Evolutionary conservation across 1,140 invertebrate species (phyloP).

Genomic region (Anastatus disparis): DNA sequence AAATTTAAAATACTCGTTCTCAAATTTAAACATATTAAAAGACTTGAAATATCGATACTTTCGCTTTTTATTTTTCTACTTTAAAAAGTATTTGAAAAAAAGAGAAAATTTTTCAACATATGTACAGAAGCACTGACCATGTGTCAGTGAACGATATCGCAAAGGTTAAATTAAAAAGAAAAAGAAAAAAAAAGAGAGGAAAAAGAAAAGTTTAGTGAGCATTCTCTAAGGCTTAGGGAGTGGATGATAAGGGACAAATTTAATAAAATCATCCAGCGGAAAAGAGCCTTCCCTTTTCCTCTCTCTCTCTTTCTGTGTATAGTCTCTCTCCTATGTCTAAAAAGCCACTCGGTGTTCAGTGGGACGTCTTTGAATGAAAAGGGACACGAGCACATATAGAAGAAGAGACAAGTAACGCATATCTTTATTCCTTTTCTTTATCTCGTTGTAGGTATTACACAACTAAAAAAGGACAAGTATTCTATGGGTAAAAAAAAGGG

Average conservation of each 20-base stretch:
- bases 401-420: background rate
- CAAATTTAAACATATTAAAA: too few species aligned
- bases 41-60: too few species aligned
- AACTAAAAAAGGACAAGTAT: too few species aligned
- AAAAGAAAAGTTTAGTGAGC: too few species aligned
- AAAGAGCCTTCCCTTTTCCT: conserved; percentile 6
- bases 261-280: conserved; percentile 48
- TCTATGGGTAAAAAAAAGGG: background rate
- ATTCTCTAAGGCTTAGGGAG: background rate
- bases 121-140: background rate
- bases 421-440: conserved; percentile 30
- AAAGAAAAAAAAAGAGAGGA: too few species aligned
- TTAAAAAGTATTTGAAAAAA: too few species aligned
- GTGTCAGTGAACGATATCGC: background rate
- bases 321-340: too few species aligned
- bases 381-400: conserved; percentile 11
- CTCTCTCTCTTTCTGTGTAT: too few species aligned
- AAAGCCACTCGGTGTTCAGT: conserved; percentile 22
- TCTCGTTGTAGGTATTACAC: conserved; percentile 8
- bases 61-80: too few species aligned
- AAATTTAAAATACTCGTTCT: too few species aligned
- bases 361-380: conserved; percentile 40
- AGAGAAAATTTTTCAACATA: too few species aligned
- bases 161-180: conserved; percentile 12
- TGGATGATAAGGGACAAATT: conserved; percentile 48